phyloP scores from a whole-genome alignment of 2,113 vertebrate genomes.

The Marcusenius ussheri region DNA sequence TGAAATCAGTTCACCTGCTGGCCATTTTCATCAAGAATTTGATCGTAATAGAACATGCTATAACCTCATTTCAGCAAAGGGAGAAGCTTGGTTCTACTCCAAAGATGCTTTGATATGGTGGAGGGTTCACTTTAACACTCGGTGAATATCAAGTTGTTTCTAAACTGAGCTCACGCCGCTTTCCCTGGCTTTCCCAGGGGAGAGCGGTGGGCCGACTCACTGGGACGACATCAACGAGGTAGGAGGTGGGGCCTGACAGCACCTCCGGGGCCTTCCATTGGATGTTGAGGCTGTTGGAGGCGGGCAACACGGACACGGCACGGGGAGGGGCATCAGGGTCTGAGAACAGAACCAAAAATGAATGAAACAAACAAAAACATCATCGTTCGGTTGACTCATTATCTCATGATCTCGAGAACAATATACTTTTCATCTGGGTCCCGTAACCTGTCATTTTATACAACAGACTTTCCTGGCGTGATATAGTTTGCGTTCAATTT shows the following conservation, averaged over 20 bases:
- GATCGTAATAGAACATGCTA: neutral
- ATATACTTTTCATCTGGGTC: neutral
- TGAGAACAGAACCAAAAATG: slow-evolving; percentile 40
- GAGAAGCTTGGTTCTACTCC: neutral
- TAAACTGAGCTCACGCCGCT: neutral
- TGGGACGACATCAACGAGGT: slow-evolving; percentile 73
- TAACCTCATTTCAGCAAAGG: neutral
- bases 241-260: slow-evolving; percentile 82
- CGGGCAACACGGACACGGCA: slow-evolving; percentile 65
- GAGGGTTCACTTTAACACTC: neutral
- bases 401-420: neutral
- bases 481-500: neutral
- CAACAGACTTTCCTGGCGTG: neutral
- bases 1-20: neutral
- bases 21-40: neutral
- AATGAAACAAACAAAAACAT: neutral
- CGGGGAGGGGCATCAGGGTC: slow-evolving; percentile 81
- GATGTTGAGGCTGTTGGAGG: slow-evolving; percentile 71
- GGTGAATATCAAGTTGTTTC: neutral
- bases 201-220: slow-evolving; percentile 50
- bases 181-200: neutral
- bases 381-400: neutral
- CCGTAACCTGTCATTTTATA: neutral
- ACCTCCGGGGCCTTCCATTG: slow-evolving; percentile 73
- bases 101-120: neutral